Evolutionary conservation across 2,888 invertebrate species (phyloP).

Genomic region (Thecocarcelia acutangulata): DNA sequence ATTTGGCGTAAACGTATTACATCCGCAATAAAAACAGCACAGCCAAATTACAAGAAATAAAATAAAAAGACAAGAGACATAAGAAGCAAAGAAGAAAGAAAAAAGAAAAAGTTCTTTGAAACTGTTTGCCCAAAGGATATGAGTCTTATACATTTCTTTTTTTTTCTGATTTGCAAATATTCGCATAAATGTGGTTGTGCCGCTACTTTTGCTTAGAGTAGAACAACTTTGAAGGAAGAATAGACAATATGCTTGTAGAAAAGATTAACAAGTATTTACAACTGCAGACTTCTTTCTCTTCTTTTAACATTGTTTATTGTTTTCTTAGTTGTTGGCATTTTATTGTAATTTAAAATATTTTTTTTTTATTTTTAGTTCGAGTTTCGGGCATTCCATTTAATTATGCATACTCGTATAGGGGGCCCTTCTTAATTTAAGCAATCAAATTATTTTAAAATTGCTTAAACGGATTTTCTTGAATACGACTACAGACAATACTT

Average conservation of each 20-base stretch:
- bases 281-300: background rate
- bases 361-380: conserved; percentile 36
- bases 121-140: conserved; percentile 59
- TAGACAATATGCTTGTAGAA: conserved; percentile 7
- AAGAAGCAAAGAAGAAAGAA: conserved; percentile 32
- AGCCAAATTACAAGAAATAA: conserved; percentile 7
- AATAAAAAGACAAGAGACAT: background rate
- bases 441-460: conserved; percentile 59
- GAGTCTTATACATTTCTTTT: conserved; percentile 33
- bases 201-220: conserved; percentile 4
- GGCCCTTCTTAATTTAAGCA: conserved; percentile 49
- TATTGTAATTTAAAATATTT: conserved; percentile 9
- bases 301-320: background rate
- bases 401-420: conserved; percentile 38
- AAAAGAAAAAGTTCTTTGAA: conserved; percentile 38
- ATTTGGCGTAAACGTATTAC: conserved; percentile 65
- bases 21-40: conserved; percentile 59
- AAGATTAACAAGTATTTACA: conserved; percentile 36
- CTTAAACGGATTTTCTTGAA: conserved; percentile 39
- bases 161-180: background rate
- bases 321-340: conserved; percentile 12
- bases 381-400: conserved; percentile 54
- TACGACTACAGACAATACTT: background rate
- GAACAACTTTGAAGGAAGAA: background rate
- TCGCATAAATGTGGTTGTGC: background rate